Evolutionary conservation across 2,113 vertebrate genomes (phyloP).

Genomic region (Brachyhypopomus gauderio): DNA sequence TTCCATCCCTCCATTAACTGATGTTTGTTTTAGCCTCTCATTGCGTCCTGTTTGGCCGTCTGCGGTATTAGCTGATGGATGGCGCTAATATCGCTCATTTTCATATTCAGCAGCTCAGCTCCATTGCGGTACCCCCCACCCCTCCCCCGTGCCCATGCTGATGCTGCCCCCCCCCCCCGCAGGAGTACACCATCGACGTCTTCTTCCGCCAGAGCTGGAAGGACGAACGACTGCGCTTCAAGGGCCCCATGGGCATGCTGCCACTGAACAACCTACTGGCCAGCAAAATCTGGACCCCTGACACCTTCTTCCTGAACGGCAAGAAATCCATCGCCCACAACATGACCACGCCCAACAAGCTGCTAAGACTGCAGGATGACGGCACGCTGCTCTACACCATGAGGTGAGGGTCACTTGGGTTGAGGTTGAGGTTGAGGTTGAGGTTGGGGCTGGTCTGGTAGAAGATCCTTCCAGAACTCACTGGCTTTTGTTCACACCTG

Average conservation of each 20-base stretch:
- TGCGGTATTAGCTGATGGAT: conserved; percentile 1
- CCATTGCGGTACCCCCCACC: neutral
- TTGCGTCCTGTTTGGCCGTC: neutral
- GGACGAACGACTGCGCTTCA: conserved; percentile 90
- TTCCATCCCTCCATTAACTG: conserved; percentile 17
- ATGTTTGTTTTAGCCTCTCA: conserved; percentile 3
- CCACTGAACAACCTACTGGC: conserved; percentile 93
- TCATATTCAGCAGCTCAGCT: conserved; percentile 3
- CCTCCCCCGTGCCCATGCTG: neutral
- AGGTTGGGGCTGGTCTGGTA: neutral
- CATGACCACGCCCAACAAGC: conserved; percentile 98
- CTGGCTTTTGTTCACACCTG: neutral
- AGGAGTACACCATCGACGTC: conserved; percentile 98
- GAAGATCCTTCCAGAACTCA: neutral
- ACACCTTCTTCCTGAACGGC: conserved; percentile 97
- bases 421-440: too few species aligned
- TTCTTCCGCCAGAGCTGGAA: conserved; percentile 99
- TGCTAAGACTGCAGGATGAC: conserved; percentile 90
- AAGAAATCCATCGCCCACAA: conserved; percentile 98
- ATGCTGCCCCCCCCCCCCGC: conserved; percentile 28
- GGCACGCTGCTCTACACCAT: conserved; percentile 97
- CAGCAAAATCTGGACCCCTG: conserved; percentile 98
- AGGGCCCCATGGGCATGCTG: conserved; percentile 93
- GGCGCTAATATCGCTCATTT: conserved; percentile 9
- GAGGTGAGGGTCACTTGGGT: conserved; percentile 78